Evolutionary conservation across 2,113 vertebrate genomes (phyloP).

Genomic region (Geothlypis trichas): DNA sequence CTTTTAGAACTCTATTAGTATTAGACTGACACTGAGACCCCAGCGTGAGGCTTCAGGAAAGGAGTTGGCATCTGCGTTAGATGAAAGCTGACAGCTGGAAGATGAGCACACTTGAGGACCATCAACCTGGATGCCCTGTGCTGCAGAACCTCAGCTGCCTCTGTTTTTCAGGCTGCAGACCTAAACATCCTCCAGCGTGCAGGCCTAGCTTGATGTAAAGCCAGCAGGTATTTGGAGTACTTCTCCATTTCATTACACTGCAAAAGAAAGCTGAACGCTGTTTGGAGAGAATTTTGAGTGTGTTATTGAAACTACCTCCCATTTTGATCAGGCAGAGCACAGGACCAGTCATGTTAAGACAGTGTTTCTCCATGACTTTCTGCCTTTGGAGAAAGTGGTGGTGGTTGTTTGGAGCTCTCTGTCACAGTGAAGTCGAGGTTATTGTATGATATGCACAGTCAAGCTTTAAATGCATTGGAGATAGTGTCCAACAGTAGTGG

Average conservation of each 20-base stretch:
- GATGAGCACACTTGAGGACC: background rate
- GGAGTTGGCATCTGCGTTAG: background rate
- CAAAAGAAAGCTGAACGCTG: background rate
- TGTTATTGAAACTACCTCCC: background rate
- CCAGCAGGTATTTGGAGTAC: background rate
- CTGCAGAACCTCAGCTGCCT: background rate
- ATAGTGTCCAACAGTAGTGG: background rate
- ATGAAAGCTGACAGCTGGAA: background rate
- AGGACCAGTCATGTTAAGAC: background rate
- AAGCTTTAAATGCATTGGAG: background rate
- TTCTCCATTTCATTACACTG: background rate
- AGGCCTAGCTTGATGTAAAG: background rate
- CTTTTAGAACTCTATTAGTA: background rate
- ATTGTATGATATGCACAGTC: background rate
- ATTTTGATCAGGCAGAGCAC: background rate
- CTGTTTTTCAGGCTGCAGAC: background rate
- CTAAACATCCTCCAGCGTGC: background rate
- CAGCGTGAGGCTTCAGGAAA: background rate
- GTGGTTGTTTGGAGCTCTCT: background rate
- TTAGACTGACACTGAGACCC: background rate
- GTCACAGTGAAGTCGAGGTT: background rate
- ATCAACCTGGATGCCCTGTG: rapidly evolving
- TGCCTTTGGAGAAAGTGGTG: background rate
- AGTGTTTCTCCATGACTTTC: background rate
- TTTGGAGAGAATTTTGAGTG: background rate